Base-by-base conservation (phyloP, 1,140 invertebrate genomes). In the Stenopsyche tienmushanensis region DNA sequence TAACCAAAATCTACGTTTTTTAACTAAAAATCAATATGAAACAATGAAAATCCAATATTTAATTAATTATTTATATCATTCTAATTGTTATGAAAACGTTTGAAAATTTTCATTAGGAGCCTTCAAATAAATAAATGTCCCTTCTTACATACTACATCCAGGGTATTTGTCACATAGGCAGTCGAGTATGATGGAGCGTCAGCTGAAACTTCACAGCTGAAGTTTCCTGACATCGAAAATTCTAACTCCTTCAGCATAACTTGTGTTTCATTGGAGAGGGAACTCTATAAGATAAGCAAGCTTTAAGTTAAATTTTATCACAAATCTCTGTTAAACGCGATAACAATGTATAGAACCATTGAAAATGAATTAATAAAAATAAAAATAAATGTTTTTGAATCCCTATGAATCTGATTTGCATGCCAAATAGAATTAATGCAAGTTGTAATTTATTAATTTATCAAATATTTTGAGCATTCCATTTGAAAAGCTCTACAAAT, bases 201-300 rank as follows among this genome's bases (percentile, higher is more conserved):
- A 3, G 89, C 89, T 0, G 90, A 91, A 42, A 93, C 90, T 82
- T 94, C 91, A 74, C 92, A 94, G 73, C 86, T 90, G 78, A 92
- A 91, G 76, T 88, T 89, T n/a, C 91, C 92, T 24, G 88, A 86
- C 24, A 91, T 78, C 29, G 82, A 83, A 62, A 91, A 87, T 62
- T 86, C 86, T 63, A 93, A 85, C 62, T 88, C 83, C 58, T 82
- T 80, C 47, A 94, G 82, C 17, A 87, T 81, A 39, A 93, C 89
- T 77, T 90, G 84, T 23, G 85, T 89, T 10, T 86, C 85, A 73
- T 91, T 91, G 1, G 90, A 93, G 55, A 80, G 78, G 66, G 82
- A 82, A 69, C 83, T 76, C 90, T 92, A 83, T 26, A 84, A 84
- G n/a, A n/a, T n/a, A n/a, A n/a, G n/a, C n/a, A n/a, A n/a, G n/a